A percentile compares a stretch with the other conserved stretches of the same genome.
These are phyloP conservation scores for Drosophila navojoa DNA, from an alignment of 1,140 invertebrate genomes.

Conservation along the genomic window DNA sequence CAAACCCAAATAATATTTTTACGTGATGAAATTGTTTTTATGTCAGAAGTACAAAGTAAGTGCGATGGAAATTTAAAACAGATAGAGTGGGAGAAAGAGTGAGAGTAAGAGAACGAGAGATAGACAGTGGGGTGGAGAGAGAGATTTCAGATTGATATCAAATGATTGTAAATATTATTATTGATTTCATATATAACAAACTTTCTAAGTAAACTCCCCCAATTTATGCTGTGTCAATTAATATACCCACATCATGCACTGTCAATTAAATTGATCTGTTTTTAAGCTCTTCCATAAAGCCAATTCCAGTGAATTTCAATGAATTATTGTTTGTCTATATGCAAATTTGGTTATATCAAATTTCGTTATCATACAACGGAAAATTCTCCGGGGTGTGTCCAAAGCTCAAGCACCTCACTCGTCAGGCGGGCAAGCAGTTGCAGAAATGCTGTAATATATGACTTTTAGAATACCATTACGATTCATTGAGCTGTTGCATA, in stretches of 20 bases:
- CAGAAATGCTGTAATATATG: slow-evolving; percentile 34
- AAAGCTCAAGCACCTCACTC: slow-evolving; percentile 45
- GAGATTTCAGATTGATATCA: too few relatives aligned
- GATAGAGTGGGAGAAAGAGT: too few relatives aligned
- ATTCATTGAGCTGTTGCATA: slow-evolving; percentile 56
- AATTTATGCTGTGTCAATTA: background rate
- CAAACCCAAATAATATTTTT: background rate
- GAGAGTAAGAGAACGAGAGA: too few relatives aligned
- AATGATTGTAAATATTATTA: too few relatives aligned
- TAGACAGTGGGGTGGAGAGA: background rate
- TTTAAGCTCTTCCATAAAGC: background rate
- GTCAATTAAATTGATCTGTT: background rate
- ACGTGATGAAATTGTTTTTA: background rate
- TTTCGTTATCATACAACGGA: background rate
- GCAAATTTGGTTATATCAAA: slow-evolving; percentile 25
- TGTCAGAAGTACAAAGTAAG: too few relatives aligned
- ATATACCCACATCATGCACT: too few relatives aligned
- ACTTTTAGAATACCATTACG: slow-evolving; percentile 24
- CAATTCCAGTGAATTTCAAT: too few relatives aligned
- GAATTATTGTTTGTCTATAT: background rate
- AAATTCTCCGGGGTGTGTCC: background rate
- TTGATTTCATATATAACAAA: too few relatives aligned
- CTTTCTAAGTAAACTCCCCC: too few relatives aligned
- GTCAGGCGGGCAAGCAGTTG: slow-evolving; percentile 5
- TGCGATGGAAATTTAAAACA: too few relatives aligned